Conservation (phyloP, 2,797 vertebrate genomes). For the Acomys russatus region DNA sequence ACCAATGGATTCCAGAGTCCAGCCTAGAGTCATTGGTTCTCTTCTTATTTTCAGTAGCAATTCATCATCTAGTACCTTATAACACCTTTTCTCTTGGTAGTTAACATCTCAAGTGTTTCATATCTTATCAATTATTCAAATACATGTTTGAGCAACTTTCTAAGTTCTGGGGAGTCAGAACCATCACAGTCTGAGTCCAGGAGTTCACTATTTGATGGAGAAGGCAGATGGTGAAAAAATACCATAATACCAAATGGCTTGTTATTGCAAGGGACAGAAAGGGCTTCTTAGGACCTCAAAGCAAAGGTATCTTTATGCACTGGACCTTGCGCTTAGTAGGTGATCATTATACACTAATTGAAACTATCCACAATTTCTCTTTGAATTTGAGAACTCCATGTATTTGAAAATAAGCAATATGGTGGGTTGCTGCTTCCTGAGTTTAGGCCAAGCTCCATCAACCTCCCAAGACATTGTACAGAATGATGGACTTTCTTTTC, state of each 20-base stretch:
- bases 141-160: not conserved
- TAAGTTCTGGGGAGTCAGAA: constrained; percentile 15
- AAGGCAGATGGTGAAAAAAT: not conserved
- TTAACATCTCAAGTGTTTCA: constrained; percentile 31
- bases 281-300: not conserved
- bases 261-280: not conserved
- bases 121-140: constrained; percentile 39
- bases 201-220: not conserved
- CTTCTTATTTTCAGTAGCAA: not conserved
- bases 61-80: not conserved
- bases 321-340: not conserved
- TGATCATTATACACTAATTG: constrained; percentile 27
- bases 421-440: not conserved
- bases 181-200: not conserved
- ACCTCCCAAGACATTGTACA: not conserved
- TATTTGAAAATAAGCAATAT: not conserved
- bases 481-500: accelerated
- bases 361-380: constrained; percentile 19
- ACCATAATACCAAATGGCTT: not conserved
- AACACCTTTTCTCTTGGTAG: not conserved
- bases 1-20: not conserved
- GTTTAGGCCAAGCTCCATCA: not conserved
- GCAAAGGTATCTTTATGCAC: not conserved
- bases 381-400: not conserved
- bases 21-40: not conserved